Evolutionary conservation across 2,797 vertebrate species (phyloP).

Genomic region (Emys orbicularis): DNA sequence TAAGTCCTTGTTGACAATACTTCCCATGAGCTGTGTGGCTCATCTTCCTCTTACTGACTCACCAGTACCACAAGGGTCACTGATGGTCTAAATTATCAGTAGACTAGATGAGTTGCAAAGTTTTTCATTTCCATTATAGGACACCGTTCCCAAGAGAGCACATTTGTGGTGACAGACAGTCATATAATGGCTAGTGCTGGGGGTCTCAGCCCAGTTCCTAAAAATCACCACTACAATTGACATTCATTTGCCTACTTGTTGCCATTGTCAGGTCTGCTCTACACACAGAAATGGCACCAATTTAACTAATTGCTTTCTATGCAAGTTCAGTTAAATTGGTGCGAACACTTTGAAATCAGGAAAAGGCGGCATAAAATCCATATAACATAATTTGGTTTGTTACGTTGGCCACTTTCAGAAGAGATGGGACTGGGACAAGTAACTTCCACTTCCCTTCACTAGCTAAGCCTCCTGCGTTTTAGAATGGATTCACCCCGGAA

Average conservation of each 20-base stretch:
- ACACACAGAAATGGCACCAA: not conserved
- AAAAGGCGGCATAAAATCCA: not conserved
- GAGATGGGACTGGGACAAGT: not conserved
- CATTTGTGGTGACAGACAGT: not conserved
- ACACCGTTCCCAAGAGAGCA: not conserved
- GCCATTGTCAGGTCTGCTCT: not conserved
- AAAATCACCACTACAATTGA: not conserved
- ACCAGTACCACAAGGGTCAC: not conserved
- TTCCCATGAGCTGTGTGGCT: not conserved
- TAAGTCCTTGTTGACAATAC: not conserved
- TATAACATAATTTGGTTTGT: not conserved
- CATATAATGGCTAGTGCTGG: no score
- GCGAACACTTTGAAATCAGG: not conserved
- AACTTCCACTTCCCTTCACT: not conserved
- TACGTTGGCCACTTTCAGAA: not conserved
- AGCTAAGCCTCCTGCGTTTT: not conserved
- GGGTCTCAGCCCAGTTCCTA: not conserved
- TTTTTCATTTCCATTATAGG: not conserved
- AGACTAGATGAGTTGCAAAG: not conserved
- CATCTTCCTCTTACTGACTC: not conserved
- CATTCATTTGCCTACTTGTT: not conserved
- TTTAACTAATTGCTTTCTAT: not conserved
- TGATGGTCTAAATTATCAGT: not conserved
- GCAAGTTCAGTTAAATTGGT: not conserved
- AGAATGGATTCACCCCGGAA: not conserved